Evolutionary conservation across 2,113 vertebrate genomes (phyloP).

Genomic region (Myxocyprinus asiaticus): DNA sequence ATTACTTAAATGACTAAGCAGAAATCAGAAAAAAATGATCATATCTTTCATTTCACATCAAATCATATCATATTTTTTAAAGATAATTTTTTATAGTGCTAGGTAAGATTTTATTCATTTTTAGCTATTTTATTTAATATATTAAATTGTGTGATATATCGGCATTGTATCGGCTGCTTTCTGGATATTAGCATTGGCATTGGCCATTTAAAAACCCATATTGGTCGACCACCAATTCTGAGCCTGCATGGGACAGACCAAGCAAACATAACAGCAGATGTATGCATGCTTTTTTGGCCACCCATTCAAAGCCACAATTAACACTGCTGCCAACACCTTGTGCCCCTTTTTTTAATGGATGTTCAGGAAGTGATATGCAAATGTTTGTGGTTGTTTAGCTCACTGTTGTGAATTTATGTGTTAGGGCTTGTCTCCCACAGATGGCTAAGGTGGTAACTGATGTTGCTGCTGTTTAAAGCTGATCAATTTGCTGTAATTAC

Average conservation of each 20-base stretch:
- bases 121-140: too few relatives aligned
- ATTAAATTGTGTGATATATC: too few relatives aligned
- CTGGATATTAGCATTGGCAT: too few relatives aligned
- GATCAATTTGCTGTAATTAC: constrained; percentile 75
- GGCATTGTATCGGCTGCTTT: too few relatives aligned
- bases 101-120: too few relatives aligned
- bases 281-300: neutral
- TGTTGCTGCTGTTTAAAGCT: constrained; percentile 59
- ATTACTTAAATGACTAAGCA: too few relatives aligned
- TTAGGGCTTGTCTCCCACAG: constrained; percentile 9
- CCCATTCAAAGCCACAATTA: constrained; percentile 11
- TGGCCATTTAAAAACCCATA: too few relatives aligned
- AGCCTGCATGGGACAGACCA: neutral
- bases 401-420: constrained; percentile 14
- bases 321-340: neutral
- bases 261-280: neutral
- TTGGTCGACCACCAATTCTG: neutral
- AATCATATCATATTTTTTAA: too few relatives aligned
- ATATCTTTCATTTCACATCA: too few relatives aligned
- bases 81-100: too few relatives aligned
- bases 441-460: constrained; percentile 53
- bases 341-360: neutral
- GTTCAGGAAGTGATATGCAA: neutral
- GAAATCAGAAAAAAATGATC: too few relatives aligned
- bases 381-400: neutral